Conservation (phyloP, 2,113 vertebrate genomes). For the Lates calcarifer region DNA sequence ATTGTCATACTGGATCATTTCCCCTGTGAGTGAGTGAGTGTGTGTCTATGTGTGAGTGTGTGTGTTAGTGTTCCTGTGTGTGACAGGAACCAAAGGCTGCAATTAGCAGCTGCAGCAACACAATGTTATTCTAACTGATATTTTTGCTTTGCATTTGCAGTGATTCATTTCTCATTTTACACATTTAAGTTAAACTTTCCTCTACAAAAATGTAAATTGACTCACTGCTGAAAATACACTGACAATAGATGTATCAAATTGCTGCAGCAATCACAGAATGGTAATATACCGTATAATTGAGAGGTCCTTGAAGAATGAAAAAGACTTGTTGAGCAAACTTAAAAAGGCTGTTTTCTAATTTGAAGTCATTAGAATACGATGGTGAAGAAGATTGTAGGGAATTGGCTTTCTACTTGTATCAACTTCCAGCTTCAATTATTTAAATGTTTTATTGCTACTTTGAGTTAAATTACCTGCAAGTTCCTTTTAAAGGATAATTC, state of each 20-base stretch:
- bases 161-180: conserved; percentile 35
- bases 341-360: conserved; percentile 28
- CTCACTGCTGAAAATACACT: neutral
- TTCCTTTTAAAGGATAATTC: neutral
- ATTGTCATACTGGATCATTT: conserved; percentile 72
- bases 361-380: conserved; percentile 24
- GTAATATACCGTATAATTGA: conserved; percentile 18
- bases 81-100: conserved; percentile 33
- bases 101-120: conserved; percentile 53
- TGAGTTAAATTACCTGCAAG: neutral
- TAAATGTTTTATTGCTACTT: conserved; percentile 21
- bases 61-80: conserved; percentile 20
- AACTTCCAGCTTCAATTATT: conserved; percentile 1
- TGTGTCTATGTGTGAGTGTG: conserved; percentile 11
- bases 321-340: conserved; percentile 15
- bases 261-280: conserved; percentile 20
- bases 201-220: neutral
- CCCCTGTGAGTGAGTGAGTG: conserved; percentile 37
- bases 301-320: conserved; percentile 5
- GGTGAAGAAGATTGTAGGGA: neutral
- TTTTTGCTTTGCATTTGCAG: conserved; percentile 12
- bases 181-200: conserved; percentile 22
- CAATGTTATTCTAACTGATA: conserved; percentile 14
- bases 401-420: conserved; percentile 22
- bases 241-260: conserved; percentile 17